Evolutionary conservation across 2,113 vertebrate genomes (phyloP), one percentile per base, ranked within the genome.

Genomic region (Microcebus lehilahytsara): DNA sequence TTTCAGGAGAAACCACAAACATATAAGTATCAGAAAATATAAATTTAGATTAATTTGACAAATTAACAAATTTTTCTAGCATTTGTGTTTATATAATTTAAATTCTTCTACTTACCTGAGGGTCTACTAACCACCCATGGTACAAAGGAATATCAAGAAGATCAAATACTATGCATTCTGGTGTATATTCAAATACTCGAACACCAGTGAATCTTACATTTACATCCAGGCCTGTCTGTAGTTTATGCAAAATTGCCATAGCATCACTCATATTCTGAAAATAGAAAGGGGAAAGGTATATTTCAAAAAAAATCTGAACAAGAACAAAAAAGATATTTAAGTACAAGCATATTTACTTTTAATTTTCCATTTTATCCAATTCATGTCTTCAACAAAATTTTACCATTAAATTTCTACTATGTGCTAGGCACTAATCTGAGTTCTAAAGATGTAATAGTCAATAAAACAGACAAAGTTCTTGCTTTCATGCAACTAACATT

Each of bases 141-240:
- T 99, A 99, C 83, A 99, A 98, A 20, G 99, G 99, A 97, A 99
- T 99, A 98, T 99, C 99, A 20, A 99, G 99, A 96, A 99, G 99
- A 98, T 99, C 99, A 95, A 99, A 99, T 84, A 99, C 99, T 32
- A 99, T 99, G 98, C 99, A 99, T 97, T 99, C 99, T 1, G 99
- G 99, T 9, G 99, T 99, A 98, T 99, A 99, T 96, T 99, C 99
- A 90, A 99, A 99, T 1, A 99, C 99, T 62, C 99, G 98, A 62
- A 99, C 99, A 23, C 99, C 99, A 6, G 99, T 99, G 96, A 99
- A 99, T 98, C 99, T 99, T 91, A 99, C 99, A 17, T 99, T 99
- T 89, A 99, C 99, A 74, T 99, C 99, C 98, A 99, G 99, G 67
- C 99, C 99, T 0, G 99, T 99, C 98, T 99, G 99, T 62, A 99